phyloP scores from a whole-genome alignment of 1,140 invertebrate species.

The Neodiprion fabricii region DNA sequence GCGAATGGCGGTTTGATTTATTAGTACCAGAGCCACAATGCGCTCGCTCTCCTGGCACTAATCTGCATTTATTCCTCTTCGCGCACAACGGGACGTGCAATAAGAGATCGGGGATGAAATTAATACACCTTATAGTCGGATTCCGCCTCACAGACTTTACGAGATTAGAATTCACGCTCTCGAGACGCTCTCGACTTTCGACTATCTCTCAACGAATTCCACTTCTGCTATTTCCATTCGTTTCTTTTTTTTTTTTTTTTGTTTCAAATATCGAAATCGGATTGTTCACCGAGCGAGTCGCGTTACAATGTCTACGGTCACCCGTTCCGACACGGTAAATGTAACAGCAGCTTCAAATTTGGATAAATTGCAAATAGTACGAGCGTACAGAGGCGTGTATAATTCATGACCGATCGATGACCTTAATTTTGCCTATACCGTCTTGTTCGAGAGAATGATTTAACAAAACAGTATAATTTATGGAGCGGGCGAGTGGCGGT shows the following conservation, averaged over 20 bases:
- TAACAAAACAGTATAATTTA: constrained; percentile 5
- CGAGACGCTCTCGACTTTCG: too few species aligned
- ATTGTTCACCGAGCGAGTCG: too few species aligned
- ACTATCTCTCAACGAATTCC: too few species aligned
- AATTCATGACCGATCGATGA: neutral
- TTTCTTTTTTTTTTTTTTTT: too few species aligned
- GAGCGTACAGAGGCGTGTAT: neutral
- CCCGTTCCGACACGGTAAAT: too few species aligned
- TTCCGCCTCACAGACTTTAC: neutral
- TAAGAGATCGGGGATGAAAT: neutral
- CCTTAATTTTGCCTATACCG: neutral
- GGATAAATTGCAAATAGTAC: neutral
- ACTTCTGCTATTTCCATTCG: too few species aligned
- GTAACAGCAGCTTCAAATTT: too few species aligned
- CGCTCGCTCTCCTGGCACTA: neutral
- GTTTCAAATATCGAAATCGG: too few species aligned
- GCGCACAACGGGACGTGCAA: neutral
- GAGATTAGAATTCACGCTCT: neutral
- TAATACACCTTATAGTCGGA: neutral
- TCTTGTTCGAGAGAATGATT: neutral
- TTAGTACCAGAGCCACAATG: neutral
- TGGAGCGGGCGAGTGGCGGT: neutral
- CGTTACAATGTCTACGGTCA: too few species aligned
- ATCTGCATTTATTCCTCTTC: constrained; percentile 1
- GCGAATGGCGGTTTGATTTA: neutral